Conservation (phyloP, 2,797 vertebrate species). For the Manis crassicaudata region DNA sequence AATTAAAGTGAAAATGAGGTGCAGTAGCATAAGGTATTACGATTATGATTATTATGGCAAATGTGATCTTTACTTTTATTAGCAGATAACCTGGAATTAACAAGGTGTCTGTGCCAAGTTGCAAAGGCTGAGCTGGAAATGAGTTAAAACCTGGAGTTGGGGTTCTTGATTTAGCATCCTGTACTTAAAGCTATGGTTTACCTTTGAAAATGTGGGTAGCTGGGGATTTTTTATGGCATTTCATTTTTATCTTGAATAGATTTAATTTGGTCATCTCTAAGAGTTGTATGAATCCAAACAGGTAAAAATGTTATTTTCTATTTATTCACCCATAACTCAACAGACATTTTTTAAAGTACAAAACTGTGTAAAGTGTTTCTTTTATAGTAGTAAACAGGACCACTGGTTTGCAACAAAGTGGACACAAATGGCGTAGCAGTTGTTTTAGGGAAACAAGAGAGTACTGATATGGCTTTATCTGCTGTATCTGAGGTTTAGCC, state of each 20-base stretch:
- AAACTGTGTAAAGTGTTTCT: slow-evolving; percentile 27
- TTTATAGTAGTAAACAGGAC: neutral
- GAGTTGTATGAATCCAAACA: neutral
- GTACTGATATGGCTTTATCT: neutral
- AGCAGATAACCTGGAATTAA: neutral
- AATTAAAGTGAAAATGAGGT: slow-evolving; percentile 28
- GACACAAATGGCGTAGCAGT: neutral
- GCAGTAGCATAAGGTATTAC: neutral
- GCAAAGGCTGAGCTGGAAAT: neutral
- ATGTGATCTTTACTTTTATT: neutral
- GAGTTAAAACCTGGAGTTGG: neutral
- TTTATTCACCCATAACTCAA: neutral
- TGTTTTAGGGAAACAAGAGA: neutral
- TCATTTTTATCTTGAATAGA: slow-evolving; percentile 21
- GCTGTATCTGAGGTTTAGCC: neutral
- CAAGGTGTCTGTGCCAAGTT: neutral
- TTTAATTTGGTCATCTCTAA: neutral
- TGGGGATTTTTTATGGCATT: neutral
- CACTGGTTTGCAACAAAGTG: neutral
- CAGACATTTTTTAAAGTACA: neutral
- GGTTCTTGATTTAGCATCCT: neutral
- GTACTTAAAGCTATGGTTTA: neutral
- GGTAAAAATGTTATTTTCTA: neutral
- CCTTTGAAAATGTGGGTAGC: neutral
- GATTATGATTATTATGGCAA: neutral